Evolutionary conservation across 1,140 invertebrate genomes (phyloP).

Genomic region (Drosophila kohkoa): DNA sequence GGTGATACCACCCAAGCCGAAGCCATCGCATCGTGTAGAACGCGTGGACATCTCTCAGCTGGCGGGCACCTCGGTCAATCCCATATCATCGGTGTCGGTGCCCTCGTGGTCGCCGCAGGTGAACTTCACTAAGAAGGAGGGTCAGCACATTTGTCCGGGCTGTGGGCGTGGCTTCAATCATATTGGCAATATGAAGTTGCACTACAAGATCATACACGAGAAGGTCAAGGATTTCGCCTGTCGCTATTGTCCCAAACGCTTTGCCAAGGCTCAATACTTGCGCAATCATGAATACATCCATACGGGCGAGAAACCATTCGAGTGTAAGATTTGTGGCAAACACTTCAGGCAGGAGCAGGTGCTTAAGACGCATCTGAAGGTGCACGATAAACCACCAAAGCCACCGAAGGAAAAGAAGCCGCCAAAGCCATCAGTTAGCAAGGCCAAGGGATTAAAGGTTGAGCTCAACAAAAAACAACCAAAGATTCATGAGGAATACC

Average conservation of each 20-base stretch:
- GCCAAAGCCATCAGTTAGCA: conserved; percentile 47
- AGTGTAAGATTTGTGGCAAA: conserved; percentile 76
- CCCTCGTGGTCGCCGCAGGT: conserved; percentile 80
- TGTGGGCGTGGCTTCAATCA: conserved; percentile 80
- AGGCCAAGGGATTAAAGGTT: conserved; percentile 60
- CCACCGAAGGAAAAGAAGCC: conserved; percentile 59
- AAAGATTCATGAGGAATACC: conserved; percentile 70
- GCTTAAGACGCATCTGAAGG: conserved; percentile 78
- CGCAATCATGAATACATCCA: conserved; percentile 83
- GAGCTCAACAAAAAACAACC: conserved; percentile 56
- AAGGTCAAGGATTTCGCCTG: conserved; percentile 83
- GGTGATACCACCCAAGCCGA: conserved; percentile 43
- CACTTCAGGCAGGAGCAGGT: conserved; percentile 80
- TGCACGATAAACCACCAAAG: conserved; percentile 71
- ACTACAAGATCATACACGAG: conserved; percentile 80
- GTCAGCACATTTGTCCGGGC: conserved; percentile 77
- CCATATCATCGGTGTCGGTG: conserved; percentile 75
- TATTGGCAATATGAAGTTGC: conserved; percentile 77
- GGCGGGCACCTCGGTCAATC: conserved; percentile 79
- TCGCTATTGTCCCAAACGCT: conserved; percentile 78
- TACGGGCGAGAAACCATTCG: conserved; percentile 85
- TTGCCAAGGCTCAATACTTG: conserved; percentile 81
- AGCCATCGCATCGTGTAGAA: conserved; percentile 65
- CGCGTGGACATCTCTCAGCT: conserved; percentile 76
- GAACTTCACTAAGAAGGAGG: conserved; percentile 81